Evolutionary conservation across 2,113 vertebrate species (phyloP), one percentile per base, ranked within the genome.

Genomic region (Aythya baeri): DNA sequence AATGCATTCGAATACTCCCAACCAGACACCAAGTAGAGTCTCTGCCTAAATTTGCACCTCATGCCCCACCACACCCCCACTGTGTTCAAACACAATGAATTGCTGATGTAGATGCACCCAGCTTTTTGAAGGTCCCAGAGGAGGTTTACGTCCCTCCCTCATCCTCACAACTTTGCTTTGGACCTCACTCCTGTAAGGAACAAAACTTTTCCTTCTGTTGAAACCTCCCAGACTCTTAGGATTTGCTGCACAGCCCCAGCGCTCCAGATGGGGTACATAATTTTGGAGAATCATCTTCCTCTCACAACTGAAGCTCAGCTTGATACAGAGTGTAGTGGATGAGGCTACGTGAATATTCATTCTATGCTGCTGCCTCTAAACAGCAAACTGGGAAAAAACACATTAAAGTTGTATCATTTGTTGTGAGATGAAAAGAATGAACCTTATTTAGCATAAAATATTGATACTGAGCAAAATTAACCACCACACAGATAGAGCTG

Each of bases 401-500:
- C 26, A 8, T 41, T 15, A n/a, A 75, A 49, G 6, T 5, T 3
- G 0, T 16, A 9, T 22, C 0, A 1, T 38, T 65, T 58, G 3
- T 36, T 29, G 10, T 34, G 79, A 79, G 31, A 79, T 31, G 7
- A 76, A 86, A 67, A 14, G 17, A 78, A 52, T 25, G 55, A 63
- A 61, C 3, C 25, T 66, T 32, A 38, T 62, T 71, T 29, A 70
- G 36, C 38, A 27, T 12, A 75, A 88, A 80, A 67, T 76, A 61
- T 11, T 22, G 3, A 7, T 76, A 55, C 29, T 57, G 78, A 49
- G 49, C 10, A 71, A 55, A 52, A 61, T 14, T 52, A 59, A 74
- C 41, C 27, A 36, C 34, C 31, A 29, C 11, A 17, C 15, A 32
- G 57, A 58, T 41, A 7, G 57, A 62, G 1, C 8, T 13, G 16